These are phyloP conservation scores for Cabera pusaria DNA, from an alignment of 2,888 invertebrate species.

Conservation along the genomic window DNA sequence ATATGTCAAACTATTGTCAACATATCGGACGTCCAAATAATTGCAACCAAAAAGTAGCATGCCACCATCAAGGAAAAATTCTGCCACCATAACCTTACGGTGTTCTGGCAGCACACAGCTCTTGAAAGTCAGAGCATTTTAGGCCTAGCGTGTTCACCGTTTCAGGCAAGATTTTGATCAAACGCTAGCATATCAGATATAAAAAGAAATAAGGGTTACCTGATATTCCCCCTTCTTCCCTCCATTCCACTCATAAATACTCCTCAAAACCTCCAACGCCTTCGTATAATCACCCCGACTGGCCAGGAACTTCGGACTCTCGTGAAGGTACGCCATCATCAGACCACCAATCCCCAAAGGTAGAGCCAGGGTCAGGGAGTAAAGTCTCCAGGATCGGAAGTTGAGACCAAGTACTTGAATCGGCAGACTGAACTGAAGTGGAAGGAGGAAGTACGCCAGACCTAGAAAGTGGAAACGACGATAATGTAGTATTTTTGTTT, in stretches of 20 bases:
- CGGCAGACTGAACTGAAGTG: conserved; percentile 64
- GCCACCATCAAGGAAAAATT: too few species aligned
- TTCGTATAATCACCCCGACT: conserved; percentile 80
- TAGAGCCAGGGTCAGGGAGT: conserved; percentile 70
- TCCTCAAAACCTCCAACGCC: conserved; percentile 70
- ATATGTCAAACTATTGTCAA: too few species aligned
- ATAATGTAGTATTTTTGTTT: too few species aligned
- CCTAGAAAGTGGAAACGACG: conserved; percentile 71
- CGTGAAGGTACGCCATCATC: conserved; percentile 83
- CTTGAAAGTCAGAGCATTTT: too few species aligned
- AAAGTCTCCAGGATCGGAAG: conserved; percentile 88
- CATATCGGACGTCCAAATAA: too few species aligned
- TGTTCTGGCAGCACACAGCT: too few species aligned
- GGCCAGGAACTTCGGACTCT: conserved; percentile 89
- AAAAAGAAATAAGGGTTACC: too few species aligned
- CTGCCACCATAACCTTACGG: too few species aligned
- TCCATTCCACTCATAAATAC: conserved; percentile 48
- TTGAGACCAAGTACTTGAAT: conserved; percentile 64
- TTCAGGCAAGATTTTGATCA: too few species aligned
- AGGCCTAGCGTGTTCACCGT: too few species aligned
- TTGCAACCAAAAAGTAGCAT: too few species aligned
- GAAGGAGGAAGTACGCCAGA: conserved; percentile 85
- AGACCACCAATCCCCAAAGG: conserved; percentile 75
- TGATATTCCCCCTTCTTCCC: conserved; percentile 45
- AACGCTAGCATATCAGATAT: too few species aligned